phyloP scores from a whole-genome alignment of 2,888 invertebrate genomes.

The Xestobium rufovillosum region DNA sequence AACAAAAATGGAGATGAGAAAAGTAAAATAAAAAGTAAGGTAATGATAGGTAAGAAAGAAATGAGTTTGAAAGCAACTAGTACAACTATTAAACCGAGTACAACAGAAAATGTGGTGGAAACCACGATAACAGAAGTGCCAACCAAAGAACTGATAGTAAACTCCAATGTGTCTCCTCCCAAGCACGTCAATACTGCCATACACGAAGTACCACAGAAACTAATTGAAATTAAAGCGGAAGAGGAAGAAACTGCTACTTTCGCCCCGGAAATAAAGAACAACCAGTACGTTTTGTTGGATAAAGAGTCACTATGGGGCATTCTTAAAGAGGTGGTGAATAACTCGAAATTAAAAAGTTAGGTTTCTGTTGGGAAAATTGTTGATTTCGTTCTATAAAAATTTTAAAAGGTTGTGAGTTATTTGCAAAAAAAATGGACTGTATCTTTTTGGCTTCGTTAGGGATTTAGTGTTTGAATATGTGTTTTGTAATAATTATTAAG shows the following conservation, averaged over 20 bases:
- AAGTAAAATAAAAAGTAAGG: neutral
- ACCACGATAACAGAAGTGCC: slow-evolving; percentile 8
- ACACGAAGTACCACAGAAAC: slow-evolving; percentile 26
- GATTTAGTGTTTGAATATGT: too few species aligned
- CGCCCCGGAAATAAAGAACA: slow-evolving; percentile 41
- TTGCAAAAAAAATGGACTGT: too few species aligned
- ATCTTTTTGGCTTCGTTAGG: too few species aligned
- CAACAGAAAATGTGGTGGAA: slow-evolving; percentile 9
- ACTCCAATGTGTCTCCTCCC: slow-evolving; percentile 21
- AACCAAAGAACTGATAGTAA: slow-evolving; percentile 22
- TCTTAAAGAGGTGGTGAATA: slow-evolving; percentile 49
- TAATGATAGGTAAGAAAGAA: neutral
- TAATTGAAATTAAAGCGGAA: slow-evolving; percentile 18
- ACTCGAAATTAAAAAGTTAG: slow-evolving; percentile 54
- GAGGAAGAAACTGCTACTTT: slow-evolving; percentile 27
- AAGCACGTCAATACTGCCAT: slow-evolving; percentile 33
- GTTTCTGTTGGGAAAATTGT: slow-evolving; percentile 52
- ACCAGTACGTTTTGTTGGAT: slow-evolving; percentile 51
- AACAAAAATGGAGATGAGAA: neutral
- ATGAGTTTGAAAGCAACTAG: slow-evolving; percentile 5
- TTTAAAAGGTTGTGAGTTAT: too few species aligned
- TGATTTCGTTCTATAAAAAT: slow-evolving; percentile 25
- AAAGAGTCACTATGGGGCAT: slow-evolving; percentile 56
- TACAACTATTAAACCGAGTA: slow-evolving; percentile 4
- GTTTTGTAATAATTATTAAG: too few species aligned